These are phyloP conservation scores for Hirtodrosophila trivittata DNA, from an alignment of 2,888 invertebrate genomes.

Conservation along the genomic window DNA sequence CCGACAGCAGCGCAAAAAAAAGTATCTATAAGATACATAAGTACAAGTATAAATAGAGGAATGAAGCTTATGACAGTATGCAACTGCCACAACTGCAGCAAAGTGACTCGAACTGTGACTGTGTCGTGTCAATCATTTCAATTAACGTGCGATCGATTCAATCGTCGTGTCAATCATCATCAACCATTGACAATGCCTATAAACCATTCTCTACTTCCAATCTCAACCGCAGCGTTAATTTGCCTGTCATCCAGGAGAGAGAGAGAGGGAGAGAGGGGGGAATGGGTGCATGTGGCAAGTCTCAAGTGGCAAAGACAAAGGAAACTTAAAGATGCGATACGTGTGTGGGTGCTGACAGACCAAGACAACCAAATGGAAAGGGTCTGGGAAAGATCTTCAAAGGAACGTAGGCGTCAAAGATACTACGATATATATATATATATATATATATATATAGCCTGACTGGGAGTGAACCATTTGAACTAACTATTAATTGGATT, in stretches of 20 bases:
- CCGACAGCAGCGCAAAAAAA: constrained; percentile 17
- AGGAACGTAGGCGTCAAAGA: background rate
- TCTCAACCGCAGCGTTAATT: constrained; percentile 68
- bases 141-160: constrained; percentile 77
- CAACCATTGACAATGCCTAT: constrained; percentile 36
- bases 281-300: background rate
- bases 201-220: constrained; percentile 28
- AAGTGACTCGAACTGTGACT: constrained; percentile 8
- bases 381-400: background rate
- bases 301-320: background rate
- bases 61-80: constrained; percentile 27
- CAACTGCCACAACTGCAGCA: constrained; percentile 8
- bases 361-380: constrained; percentile 1
- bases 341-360: constrained; percentile 22
- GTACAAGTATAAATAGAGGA: constrained; percentile 19
- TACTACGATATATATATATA: no score
- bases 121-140: constrained; percentile 71
- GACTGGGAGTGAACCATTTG: no score
- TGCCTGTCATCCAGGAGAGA: constrained; percentile 52
- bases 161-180: constrained; percentile 76
- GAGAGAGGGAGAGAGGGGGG: background rate
- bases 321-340: background rate
- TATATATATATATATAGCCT: no score
- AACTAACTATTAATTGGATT: no score
- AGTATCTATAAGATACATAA: constrained; percentile 5